Evolutionary conservation across 2,888 invertebrate genomes (phyloP).

Genomic region (Dermolepida albohirtum): DNA sequence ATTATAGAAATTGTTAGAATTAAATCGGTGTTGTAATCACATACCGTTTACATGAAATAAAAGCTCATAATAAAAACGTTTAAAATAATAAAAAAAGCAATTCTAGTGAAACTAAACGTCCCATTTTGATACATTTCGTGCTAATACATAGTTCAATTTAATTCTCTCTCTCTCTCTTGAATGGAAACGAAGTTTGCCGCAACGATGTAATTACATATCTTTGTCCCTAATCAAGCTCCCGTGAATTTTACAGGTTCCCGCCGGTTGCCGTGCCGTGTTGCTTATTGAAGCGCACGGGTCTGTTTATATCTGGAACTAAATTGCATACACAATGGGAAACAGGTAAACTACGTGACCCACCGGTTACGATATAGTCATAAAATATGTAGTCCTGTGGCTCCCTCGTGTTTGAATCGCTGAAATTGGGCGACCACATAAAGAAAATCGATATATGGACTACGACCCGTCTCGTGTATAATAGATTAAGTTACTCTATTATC

Average conservation of each 20-base stretch:
- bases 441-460: slow-evolving; percentile 17
- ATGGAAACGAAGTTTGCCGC: slow-evolving; percentile 12
- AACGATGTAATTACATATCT: slow-evolving; percentile 10
- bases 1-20: too few species aligned
- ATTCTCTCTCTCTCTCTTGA: too few species aligned
- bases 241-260: slow-evolving; percentile 9
- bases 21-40: too few species aligned
- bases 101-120: too few species aligned
- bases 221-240: slow-evolving; percentile 7
- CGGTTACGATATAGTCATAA: background rate
- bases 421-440: slow-evolving; percentile 14
- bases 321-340: slow-evolving; percentile 21
- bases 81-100: too few species aligned
- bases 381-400: slow-evolving; percentile 14
- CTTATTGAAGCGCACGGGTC: slow-evolving; percentile 5
- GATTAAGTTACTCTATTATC: too few species aligned
- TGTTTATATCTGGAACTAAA: slow-evolving; percentile 5
- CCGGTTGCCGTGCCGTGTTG: background rate
- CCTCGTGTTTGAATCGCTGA: slow-evolving; percentile 2
- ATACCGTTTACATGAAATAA: too few species aligned
- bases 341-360: background rate
- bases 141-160: too few species aligned
- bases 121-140: too few species aligned
- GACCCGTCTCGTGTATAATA: too few species aligned
- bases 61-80: too few species aligned